Conservation (phyloP, 2,888 invertebrate genomes). For the Agriopis marginaria region DNA sequence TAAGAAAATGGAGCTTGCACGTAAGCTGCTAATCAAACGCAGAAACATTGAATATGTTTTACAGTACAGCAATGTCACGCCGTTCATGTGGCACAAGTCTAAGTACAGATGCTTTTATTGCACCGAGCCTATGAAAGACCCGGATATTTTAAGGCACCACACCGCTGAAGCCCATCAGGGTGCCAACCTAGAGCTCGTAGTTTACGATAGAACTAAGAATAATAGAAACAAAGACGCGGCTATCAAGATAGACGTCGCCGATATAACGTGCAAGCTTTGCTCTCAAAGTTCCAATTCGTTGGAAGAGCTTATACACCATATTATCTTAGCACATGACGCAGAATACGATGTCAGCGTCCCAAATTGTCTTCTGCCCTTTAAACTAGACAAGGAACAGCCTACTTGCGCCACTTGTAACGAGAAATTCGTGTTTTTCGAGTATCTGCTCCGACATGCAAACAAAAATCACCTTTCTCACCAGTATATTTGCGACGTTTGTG, state of each 20-base stretch:
- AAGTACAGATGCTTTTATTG: constrained; percentile 79
- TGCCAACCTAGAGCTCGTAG: constrained; percentile 72
- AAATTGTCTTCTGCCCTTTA: constrained; percentile 78
- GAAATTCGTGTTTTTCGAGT: constrained; percentile 80
- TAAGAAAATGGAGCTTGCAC: constrained; percentile 75
- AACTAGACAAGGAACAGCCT: constrained; percentile 72
- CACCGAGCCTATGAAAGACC: constrained; percentile 73
- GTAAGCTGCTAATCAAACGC: constrained; percentile 72
- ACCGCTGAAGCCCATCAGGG: constrained; percentile 66
- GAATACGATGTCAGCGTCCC: constrained; percentile 77
- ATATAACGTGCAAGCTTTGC: constrained; percentile 73
- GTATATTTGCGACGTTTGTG: constrained; percentile 80
- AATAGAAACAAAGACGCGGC: constrained; percentile 79
- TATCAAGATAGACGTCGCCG: constrained; percentile 77
- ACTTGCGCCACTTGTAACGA: constrained; percentile 76
- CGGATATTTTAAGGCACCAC: constrained; percentile 66
- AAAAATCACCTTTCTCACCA: constrained; percentile 79
- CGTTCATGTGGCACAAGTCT: constrained; percentile 79
- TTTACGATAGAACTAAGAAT: constrained; percentile 75
- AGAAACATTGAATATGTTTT: constrained; percentile 78
- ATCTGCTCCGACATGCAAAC: constrained; percentile 75
- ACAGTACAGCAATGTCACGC: constrained; percentile 77
- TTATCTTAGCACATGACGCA: constrained; percentile 79
- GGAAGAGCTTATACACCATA: constrained; percentile 77
- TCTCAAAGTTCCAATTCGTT: constrained; percentile 60